A percentile compares a stretch with the other conserved stretches of the same genome.
Evolutionary conservation across 2,888 invertebrate species (phyloP).

Genomic region (Drosophila crucigera): DNA sequence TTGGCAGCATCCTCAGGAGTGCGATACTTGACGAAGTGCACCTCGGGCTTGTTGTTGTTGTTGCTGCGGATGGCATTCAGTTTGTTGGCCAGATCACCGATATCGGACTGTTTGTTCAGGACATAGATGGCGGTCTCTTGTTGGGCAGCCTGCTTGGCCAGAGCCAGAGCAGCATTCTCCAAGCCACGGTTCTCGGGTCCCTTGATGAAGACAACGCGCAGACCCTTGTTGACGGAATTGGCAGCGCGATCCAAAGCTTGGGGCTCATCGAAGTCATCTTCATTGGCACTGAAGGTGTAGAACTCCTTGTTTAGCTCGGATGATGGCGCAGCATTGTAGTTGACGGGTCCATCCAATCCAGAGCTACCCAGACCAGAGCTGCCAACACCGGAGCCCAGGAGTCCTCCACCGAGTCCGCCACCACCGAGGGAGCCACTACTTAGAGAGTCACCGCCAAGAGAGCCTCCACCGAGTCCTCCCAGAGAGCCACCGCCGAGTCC

Average conservation of each 20-base stretch:
- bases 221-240: slow-evolving; percentile 72
- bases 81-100: slow-evolving; percentile 74
- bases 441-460: slow-evolving; percentile 27
- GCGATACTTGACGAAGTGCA: slow-evolving; percentile 84
- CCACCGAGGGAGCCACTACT: slow-evolving; percentile 18
- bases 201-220: slow-evolving; percentile 83
- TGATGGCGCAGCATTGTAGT: slow-evolving; percentile 63
- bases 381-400: slow-evolving; percentile 22
- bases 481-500: slow-evolving; percentile 47
- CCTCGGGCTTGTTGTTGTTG: slow-evolving; percentile 82
- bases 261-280: slow-evolving; percentile 73
- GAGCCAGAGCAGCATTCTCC: slow-evolving; percentile 79
- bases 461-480: slow-evolving; percentile 27
- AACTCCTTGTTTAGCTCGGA: slow-evolving; percentile 76
- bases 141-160: slow-evolving; percentile 82
- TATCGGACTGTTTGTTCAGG: slow-evolving; percentile 81
- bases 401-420: slow-evolving; percentile 30
- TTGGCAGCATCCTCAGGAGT: slow-evolving; percentile 82
- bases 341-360: slow-evolving; percentile 53
- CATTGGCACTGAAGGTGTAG: slow-evolving; percentile 78
- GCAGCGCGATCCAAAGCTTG: slow-evolving; percentile 59
- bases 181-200: slow-evolving; percentile 82
- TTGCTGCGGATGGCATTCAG: slow-evolving; percentile 71
- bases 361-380: slow-evolving; percentile 22
- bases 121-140: slow-evolving; percentile 84